A percentile compares a stretch with the other conserved stretches of the same genome.
These are phyloP conservation scores for Notolepis coatsorum DNA, from an alignment of 2,797 vertebrate genomes.

Conservation along the genomic window DNA sequence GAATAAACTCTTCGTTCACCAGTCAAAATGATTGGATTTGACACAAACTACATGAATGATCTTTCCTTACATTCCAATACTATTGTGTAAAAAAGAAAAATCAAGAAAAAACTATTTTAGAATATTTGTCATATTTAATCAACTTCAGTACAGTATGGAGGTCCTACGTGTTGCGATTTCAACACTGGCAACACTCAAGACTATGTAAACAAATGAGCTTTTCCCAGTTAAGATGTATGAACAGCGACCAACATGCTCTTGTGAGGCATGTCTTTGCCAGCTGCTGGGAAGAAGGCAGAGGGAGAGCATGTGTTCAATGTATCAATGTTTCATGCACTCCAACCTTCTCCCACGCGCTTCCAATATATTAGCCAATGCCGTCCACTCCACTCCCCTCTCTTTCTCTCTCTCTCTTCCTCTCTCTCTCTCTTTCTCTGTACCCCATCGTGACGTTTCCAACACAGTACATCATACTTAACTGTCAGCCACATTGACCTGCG, in stretches of 20 bases:
- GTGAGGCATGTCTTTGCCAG: too few species aligned
- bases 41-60: neutral
- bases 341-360: too few species aligned
- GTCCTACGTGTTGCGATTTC: neutral
- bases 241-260: too few species aligned
- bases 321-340: too few species aligned
- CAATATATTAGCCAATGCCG: too few species aligned
- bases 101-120: neutral
- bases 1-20: neutral
- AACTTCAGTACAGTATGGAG: too few species aligned
- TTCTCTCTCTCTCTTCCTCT: too few species aligned
- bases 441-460: conserved; percentile 1
- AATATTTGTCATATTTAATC: neutral
- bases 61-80: neutral
- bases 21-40: neutral
- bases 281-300: too few species aligned
- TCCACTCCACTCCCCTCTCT: too few species aligned
- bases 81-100: neutral
- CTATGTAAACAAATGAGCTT: neutral
- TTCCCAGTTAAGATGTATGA: too few species aligned
- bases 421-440: neutral
- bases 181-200: neutral
- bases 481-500: conserved; percentile 46
- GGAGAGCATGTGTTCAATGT: too few species aligned
- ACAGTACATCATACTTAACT: conserved; percentile 40